A percentile compares a stretch with the other conserved stretches of the same genome.
These are phyloP conservation scores for Bombus vancouverensis DNA, from an alignment of 1,140 invertebrate genomes.

Conservation along the genomic window DNA sequence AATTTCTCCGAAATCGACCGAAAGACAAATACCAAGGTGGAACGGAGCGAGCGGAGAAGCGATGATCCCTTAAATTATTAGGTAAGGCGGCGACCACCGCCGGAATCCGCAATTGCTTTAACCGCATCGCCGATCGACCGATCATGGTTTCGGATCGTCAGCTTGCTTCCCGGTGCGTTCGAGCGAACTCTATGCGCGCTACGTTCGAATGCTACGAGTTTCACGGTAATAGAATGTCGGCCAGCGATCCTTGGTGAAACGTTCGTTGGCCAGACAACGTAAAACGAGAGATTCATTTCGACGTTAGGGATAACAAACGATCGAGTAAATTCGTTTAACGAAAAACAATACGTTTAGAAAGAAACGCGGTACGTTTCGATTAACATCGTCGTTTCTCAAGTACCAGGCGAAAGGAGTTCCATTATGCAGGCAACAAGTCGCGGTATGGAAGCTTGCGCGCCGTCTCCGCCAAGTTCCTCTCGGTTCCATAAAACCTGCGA, in stretches of 20 bases:
- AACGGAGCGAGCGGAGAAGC: background rate
- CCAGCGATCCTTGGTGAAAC: background rate
- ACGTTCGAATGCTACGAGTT: background rate
- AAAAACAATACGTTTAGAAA: too few species aligned
- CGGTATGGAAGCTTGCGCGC: background rate
- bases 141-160: background rate
- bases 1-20: conserved; percentile 27
- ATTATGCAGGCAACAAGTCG: background rate
- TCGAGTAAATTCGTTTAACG: too few species aligned
- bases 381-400: too few species aligned
- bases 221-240: background rate
- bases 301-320: background rate
- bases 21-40: conserved; percentile 28
- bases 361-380: too few species aligned
- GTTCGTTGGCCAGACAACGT: background rate
- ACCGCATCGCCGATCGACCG: conserved; percentile 9
- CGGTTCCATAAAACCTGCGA: background rate
- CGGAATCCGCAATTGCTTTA: conserved; percentile 7
- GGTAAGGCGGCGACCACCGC: background rate
- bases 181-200: background rate
- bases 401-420: background rate
- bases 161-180: background rate
- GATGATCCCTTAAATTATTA: conserved; percentile 21
- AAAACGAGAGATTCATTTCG: background rate
- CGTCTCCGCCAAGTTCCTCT: background rate